Base-by-base conservation (phyloP, 2,113 vertebrate genomes). In the Ginglymostoma cirratum region DNA sequence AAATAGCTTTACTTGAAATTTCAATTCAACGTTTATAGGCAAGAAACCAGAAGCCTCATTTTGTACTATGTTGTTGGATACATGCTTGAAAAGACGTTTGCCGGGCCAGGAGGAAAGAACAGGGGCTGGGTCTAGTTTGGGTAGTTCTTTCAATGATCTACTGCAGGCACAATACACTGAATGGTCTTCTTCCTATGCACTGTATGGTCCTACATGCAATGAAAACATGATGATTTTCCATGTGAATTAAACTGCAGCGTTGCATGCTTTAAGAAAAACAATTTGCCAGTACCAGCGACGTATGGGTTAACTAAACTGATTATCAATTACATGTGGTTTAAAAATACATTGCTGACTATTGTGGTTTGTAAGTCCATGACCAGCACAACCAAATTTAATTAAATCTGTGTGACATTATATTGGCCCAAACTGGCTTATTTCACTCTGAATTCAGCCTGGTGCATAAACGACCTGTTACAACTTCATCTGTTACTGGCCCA, bases 381-480 rank as follows among this genome's bases (percentile, higher is more conserved):
- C 17, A 66, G n/a, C n/a, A 21, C 38, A 66, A 93, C 34, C 15
- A 61, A 90, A 15, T 90, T 14, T 30, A 90, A 52, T 90, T 14
- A 14, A 93, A 93, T n/a, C n/a, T 38, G n/a, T 93, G 61, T 66
- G 17, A 93, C 34, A 90, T 93, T 93, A 66, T 38, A 67, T 93
- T 66, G 65, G 89, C 89, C 89, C n/a, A 67, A 38, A 38, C 89
- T 23, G n/a, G 89, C 89, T 93, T 23, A 66, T 66, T 93, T 66
- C n/a, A n/a, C 61, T 67, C 61, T 66, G 34, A 93, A 6, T 66
- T 93, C 61, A 93, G 15, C n/a, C 61, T 93, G 89, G 66, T 93
- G 89, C 12, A 17, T 93, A 93, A 76, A 38, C n/a, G 89, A 66
- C 89, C 89, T 66, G 30, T 93, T 66, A 93, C 89, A 93, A 42